Evolutionary conservation across 2,113 vertebrate genomes (phyloP).

Genomic region (Spilogale gracilis): DNA sequence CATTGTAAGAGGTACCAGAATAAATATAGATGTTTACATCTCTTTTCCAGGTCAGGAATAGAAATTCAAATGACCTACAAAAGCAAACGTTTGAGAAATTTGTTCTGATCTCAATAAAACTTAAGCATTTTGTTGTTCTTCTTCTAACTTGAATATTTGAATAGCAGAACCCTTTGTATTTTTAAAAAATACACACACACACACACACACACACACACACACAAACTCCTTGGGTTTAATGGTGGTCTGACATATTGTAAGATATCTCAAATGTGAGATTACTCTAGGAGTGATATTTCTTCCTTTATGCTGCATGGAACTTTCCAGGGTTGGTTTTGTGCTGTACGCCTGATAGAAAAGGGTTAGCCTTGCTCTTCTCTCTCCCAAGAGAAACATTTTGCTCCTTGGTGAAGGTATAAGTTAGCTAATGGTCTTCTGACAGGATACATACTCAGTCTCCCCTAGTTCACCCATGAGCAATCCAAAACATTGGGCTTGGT

Average conservation of each 20-base stretch:
- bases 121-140: neutral
- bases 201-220: fast-evolving
- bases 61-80: conserved; percentile 15
- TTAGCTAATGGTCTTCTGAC: neutral
- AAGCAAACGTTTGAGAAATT: conserved; percentile 2
- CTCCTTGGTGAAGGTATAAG: neutral
- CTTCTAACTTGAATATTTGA: neutral
- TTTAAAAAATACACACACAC: neutral
- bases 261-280: neutral
- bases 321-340: neutral
- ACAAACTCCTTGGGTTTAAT: neutral
- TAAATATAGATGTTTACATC: neutral
- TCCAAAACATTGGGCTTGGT: neutral
- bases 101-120: neutral
- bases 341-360: neutral
- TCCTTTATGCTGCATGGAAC: neutral
- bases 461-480: neutral
- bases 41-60: neutral
- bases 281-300: neutral
- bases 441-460: neutral
- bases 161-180: neutral
- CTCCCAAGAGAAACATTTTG: too few species aligned
- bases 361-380: neutral
- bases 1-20: neutral
- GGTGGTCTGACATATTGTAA: neutral